Evolutionary conservation across 2,113 vertebrate genomes (phyloP).

Genomic region (Eudyptes chrysolophus): DNA sequence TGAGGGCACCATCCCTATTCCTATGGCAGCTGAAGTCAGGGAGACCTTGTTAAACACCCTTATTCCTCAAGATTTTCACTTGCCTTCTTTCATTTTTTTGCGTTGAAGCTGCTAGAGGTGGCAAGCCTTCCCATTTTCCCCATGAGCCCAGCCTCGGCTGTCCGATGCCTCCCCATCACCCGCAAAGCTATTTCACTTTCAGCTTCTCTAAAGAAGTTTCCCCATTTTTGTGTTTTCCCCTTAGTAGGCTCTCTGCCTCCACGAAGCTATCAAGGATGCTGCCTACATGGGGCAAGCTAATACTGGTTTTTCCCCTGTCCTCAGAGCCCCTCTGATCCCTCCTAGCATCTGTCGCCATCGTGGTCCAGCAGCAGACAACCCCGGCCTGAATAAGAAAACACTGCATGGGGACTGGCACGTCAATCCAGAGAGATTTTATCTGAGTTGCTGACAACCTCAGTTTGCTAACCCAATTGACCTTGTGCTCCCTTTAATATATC

Average conservation of each 20-base stretch:
- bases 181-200: not conserved
- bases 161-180: not conserved
- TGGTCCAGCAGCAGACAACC: not conserved
- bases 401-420: accelerated
- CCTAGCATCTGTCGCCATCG: accelerated
- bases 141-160: not conserved
- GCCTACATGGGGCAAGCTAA: not conserved
- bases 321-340: not conserved
- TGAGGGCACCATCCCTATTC: not conserved
- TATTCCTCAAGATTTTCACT: not conserved
- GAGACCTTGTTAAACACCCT: not conserved
- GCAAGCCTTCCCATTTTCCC: not conserved
- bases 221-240: not conserved
- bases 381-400: not conserved
- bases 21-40: not conserved
- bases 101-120: not conserved
- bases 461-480: not conserved
- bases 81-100: not conserved
- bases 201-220: not conserved
- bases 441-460: not conserved
- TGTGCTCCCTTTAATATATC: not conserved
- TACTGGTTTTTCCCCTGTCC: not conserved
- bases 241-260: not conserved
- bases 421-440: not conserved
- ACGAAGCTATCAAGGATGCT: not conserved